Evolutionary conservation across 2,888 invertebrate genomes (phyloP).

Genomic region (Torymus auratus): DNA sequence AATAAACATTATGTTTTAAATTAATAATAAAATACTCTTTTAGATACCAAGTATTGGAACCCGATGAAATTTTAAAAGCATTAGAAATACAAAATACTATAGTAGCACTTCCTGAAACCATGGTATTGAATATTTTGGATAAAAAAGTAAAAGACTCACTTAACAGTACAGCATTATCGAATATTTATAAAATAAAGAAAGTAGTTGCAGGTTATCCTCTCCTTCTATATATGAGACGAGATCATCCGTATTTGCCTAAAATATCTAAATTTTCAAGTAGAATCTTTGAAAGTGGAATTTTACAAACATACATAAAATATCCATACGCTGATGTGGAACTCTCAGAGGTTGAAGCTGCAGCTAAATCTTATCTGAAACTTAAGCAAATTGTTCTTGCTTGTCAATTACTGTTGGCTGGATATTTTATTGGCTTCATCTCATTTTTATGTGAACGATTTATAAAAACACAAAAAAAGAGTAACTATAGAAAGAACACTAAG

Average conservation of each 20-base stretch:
- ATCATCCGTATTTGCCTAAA: slow-evolving; percentile 4
- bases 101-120: neutral
- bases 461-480: no score
- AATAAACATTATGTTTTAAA: no score
- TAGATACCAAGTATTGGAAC: neutral
- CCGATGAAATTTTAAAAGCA: neutral
- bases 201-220: neutral
- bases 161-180: neutral
- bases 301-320: neutral
- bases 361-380: neutral
- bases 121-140: neutral
- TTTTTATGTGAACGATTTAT: neutral
- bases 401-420: neutral
- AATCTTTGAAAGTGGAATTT: slow-evolving; percentile 5
- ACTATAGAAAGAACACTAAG: no score
- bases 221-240: neutral
- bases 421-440: neutral
- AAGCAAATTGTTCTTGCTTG: slow-evolving; percentile 12
- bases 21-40: neutral
- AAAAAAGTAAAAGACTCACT: neutral
- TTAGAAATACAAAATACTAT: neutral
- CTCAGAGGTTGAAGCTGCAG: neutral
- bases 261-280: neutral
- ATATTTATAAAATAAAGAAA: slow-evolving; percentile 2
- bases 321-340: neutral